Evolutionary conservation across 1,140 invertebrate genomes (phyloP).

Genomic region (Prorops nasuta): DNA sequence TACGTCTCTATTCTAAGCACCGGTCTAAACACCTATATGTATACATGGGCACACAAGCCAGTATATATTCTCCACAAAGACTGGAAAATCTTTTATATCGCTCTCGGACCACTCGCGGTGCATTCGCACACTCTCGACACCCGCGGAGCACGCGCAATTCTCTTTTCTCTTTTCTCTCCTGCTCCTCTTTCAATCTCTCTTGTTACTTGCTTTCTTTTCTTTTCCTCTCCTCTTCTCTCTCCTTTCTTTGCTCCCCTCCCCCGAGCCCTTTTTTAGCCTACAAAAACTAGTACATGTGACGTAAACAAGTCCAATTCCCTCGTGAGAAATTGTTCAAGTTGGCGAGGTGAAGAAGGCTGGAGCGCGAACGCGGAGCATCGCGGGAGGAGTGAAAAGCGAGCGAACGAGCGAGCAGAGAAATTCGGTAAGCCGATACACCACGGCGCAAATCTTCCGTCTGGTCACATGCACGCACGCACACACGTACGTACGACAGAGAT

Average conservation of each 20-base stretch:
- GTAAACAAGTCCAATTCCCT: too few relatives aligned
- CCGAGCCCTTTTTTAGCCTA: constrained; percentile 6
- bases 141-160: constrained; percentile 34
- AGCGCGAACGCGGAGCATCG: too few relatives aligned
- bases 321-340: too few relatives aligned
- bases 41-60: constrained; percentile 16
- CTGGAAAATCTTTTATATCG: constrained; percentile 51
- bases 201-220: not conserved
- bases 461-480: too few relatives aligned
- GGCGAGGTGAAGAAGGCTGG: too few relatives aligned
- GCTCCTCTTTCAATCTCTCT: not conserved
- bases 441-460: too few relatives aligned
- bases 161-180: not conserved
- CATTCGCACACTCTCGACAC: constrained; percentile 47
- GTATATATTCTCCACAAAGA: constrained; percentile 38
- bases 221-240: constrained; percentile 4
- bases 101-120: constrained; percentile 45
- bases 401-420: too few relatives aligned
- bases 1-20: constrained; percentile 37
- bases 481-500: too few relatives aligned
- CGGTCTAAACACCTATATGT: constrained; percentile 14
- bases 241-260: too few relatives aligned
- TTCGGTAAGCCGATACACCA: too few relatives aligned
- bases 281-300: too few relatives aligned
- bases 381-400: too few relatives aligned